Base-by-base conservation (phyloP, 2,888 invertebrate species). In the Drosophila cognata region DNA sequence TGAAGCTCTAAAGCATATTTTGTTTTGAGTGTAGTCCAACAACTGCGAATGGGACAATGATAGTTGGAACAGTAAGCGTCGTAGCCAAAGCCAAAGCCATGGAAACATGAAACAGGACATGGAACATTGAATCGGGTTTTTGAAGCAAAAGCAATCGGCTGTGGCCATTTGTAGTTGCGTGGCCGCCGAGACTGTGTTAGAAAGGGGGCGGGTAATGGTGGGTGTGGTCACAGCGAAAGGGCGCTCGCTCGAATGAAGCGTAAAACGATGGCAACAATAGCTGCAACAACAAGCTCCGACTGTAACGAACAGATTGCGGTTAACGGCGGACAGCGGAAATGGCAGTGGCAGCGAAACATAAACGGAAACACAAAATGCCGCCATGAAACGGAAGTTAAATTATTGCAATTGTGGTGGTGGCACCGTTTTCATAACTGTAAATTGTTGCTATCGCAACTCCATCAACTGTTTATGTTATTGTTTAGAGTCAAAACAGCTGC, bases 311-410 rank as follows among this genome's bases (percentile, higher is more conserved):
- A 84, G 84, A 89, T 88, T 85, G 82, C 62, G 72, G 67, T 74
- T 65, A 64, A 69, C 69, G 55, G 53, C 55, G 65, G 55, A 63
- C 65, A 74, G 73, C 82, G 86, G 88, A 88, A 88, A 79, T 85
- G 77, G 79, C 82, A 81, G 59, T 68, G 73, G 81, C 72, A 78
- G 68, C 73, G 72, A 79, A 76, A 76, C 71, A 74, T 59, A 74
- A 81, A 78, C 87, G 89, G 87, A 89, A 84, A 87, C 87, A 81
- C 87, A 88, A 84, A 88, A 89, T 82, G 82, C 79, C 84, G 75
- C 81, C 76, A 82, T 83, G 74, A 77, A 89, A 79, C 88, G 88
- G 88, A 89, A 88, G 88, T 83, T 82, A 89, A 88, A 88, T 88
- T 89, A 88, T 87, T 88, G 88, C 86, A 82, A 77, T 88, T 79